Conservation (phyloP, 2,113 vertebrate species). For the Pituophis catenifer region DNA sequence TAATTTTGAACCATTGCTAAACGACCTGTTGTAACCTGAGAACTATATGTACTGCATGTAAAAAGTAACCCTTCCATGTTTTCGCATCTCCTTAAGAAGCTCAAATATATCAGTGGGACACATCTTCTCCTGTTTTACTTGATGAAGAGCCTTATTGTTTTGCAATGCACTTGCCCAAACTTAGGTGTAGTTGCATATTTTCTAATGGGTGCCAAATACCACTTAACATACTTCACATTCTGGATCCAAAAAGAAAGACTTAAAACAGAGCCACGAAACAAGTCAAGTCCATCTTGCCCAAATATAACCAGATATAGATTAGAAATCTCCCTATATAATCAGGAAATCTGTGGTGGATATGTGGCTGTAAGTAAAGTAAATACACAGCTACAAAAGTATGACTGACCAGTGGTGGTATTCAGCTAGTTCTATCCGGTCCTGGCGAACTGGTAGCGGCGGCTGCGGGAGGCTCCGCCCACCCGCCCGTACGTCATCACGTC, state of each 20-base stretch:
- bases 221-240: conserved; percentile 7
- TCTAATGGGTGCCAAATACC: neutral
- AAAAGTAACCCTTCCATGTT: conserved; percentile 20
- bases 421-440: too few relatives aligned
- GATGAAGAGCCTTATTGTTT: neutral
- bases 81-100: neutral
- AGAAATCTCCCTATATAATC: neutral
- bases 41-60: neutral
- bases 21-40: neutral
- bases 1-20: neutral
- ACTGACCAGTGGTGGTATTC: too few relatives aligned
- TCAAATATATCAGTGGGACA: neutral
- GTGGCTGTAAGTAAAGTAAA: conserved; percentile 27
- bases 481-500: too few relatives aligned
- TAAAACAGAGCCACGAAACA: conserved; percentile 30
- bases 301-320: neutral
- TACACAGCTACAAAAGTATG: neutral
- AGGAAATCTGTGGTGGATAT: conserved; percentile 24
- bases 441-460: too few relatives aligned
- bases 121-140: neutral
- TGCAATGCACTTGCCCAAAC: too few relatives aligned
- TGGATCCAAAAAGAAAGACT: conserved; percentile 23
- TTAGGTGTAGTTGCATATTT: neutral
- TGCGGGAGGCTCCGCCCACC: too few relatives aligned
- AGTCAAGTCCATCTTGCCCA: neutral